Evolutionary conservation across 2,888 invertebrate genomes (phyloP), one percentile per base, ranked within the genome.

Genomic region (Hirudinaria manillensis): DNA sequence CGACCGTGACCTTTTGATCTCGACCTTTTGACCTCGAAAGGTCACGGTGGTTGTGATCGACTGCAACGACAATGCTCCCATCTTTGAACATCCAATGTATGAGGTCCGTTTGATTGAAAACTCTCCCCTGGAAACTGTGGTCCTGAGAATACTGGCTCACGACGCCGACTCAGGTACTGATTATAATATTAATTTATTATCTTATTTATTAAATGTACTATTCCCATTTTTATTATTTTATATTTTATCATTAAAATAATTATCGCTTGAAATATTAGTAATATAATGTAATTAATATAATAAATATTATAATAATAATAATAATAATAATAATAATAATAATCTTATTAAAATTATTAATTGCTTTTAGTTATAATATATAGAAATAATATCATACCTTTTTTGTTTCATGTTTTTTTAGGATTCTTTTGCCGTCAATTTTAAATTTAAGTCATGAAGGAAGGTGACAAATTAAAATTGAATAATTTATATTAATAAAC

Each of bases 21-120:
- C 10, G 13, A 45, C 16, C 10, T 16, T 6, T 45, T n/a, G 13
- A 16, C 21, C 13, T 16, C 53, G 53, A 27, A 61, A 73, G 73
- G 34, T 77, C 1, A 55, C 75, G 10, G 74, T 77, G 29, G 66
- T 75, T 19, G 77, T 77, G 3, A 45, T 74, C 6, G 77, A 77
- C 32, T 72, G 67, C 27, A 77, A 77, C 55, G 75, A 75, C 67
- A 75, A 75, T 72, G 51, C 27, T 13, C 75, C 75, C 6, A 53
- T 53, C 16, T 75, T 75, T 51, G 75, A 75, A 66, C 71, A 71
- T 34, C 27, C 45, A 27, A n/a, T 72, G 10, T 75, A 75, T 72
- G 75, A 75, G 51, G 32, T 68, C 7, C 45, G 67, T 27, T 72
- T 77, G 27, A 51, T 38, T n/a, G 77, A 77, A 66, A 76, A 77